Percentiles rank a stretch among this genome's conserved stretches.
These are phyloP conservation scores for Drosophila littoralis DNA, from an alignment of 1,140 invertebrate species.

Conservation along the genomic window DNA sequence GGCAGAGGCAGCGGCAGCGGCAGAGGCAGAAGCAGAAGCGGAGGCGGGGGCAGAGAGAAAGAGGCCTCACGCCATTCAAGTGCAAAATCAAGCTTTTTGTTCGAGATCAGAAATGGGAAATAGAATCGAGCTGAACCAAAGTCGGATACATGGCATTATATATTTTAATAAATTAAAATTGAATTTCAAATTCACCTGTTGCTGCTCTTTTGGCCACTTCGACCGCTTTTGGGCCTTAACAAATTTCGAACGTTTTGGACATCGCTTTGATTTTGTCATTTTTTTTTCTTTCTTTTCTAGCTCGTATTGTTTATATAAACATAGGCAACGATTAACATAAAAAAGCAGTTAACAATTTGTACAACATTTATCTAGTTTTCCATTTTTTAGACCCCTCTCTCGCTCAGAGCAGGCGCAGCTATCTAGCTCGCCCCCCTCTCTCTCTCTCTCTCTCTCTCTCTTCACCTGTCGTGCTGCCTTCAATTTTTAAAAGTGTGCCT, in stretches of 20 bases:
- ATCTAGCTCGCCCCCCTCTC: not conserved
- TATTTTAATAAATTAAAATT: constrained; percentile 50
- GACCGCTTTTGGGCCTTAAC: constrained; percentile 32
- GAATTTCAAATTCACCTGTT: constrained; percentile 43
- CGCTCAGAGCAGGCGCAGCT: too few species aligned
- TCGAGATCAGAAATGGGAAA: constrained; percentile 27
- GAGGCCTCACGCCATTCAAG: not conserved
- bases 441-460: not conserved
- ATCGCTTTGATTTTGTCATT: constrained; percentile 77
- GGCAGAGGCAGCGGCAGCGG: too few species aligned
- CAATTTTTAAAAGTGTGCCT: constrained; percentile 41
- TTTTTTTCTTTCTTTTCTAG: constrained; percentile 21
- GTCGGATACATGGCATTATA: constrained; percentile 17
- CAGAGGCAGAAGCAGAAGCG: too few species aligned
- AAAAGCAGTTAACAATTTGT: constrained; percentile 83
- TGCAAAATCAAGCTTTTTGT: constrained; percentile 20
- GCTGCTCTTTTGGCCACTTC: constrained; percentile 17
- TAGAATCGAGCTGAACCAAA: constrained; percentile 23
- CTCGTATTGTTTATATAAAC: constrained; percentile 62
- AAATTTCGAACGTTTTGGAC: constrained; percentile 29
- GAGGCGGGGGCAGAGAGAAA: not conserved
- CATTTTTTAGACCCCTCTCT: constrained; percentile 52
- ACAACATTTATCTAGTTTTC: constrained; percentile 83
- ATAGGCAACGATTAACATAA: constrained; percentile 75
- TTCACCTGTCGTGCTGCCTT: not conserved